Evolutionary conservation across 2,113 vertebrate genomes (phyloP).

Genomic region (Gavialis gangeticus): DNA sequence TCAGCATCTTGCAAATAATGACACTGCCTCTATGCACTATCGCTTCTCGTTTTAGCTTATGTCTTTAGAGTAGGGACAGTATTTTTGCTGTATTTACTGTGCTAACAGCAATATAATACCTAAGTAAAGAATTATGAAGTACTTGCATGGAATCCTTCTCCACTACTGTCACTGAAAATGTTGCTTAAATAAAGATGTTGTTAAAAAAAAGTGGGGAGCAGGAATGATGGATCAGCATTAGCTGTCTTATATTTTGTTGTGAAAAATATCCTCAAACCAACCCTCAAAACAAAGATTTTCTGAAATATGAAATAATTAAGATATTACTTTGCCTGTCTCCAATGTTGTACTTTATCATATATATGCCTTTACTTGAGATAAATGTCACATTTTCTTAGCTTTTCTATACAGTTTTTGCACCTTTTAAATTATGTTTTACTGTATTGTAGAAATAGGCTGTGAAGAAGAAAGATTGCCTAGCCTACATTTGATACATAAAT

Average conservation of each 20-base stretch:
- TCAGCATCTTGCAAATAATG: not conserved
- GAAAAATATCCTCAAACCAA: no score
- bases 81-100: not conserved
- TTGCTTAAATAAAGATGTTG: not conserved
- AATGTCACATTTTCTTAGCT: not conserved
- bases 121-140: not conserved
- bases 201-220: not conserved
- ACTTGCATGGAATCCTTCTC: not conserved
- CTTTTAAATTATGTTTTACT: not conserved
- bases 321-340: not conserved
- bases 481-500: not conserved
- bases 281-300: not conserved
- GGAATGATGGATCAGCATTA: no score
- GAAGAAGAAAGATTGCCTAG: not conserved
- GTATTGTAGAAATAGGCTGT: rapidly evolving
- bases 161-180: not conserved
- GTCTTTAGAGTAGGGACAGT: not conserved
- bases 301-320: not conserved
- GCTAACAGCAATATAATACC: not conserved
- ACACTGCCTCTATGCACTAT: not conserved
- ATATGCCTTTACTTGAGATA: not conserved
- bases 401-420: not conserved
- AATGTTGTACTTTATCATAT: not conserved
- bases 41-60: not conserved
- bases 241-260: no score